Evolutionary conservation across 2,113 vertebrate species (phyloP), one percentile per base, ranked within the genome.

Genomic region (Sinocyclocheilus anophthalmus): DNA sequence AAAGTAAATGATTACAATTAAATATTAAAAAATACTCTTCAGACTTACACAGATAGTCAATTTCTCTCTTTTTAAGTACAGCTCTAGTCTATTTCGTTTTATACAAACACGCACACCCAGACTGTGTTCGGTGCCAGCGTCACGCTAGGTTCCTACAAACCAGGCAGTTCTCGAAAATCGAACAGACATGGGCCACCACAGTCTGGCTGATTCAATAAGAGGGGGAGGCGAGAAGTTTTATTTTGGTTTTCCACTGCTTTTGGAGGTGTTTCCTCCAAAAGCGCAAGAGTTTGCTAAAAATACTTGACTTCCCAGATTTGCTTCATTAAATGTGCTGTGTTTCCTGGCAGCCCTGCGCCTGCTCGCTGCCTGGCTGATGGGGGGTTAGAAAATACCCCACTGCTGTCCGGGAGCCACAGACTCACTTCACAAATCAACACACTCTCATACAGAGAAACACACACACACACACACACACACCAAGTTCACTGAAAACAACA

Each of bases 261-360:
- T 45, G 57, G 86, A 91, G 89, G 84, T 78, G 86, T 93, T 94
- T 90, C 92, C 90, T 91, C 83, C 89, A 80, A 84, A 80, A 84
- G 86, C 81, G 87, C 90, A 92, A 88, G 84, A 73, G 67, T 80
- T 85, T 90, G 90, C 94, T 93, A 93, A 92, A 95, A 94, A 94
- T 93, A 94, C 87, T 87, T 48, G 72, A 84, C 89, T 92, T 94
- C 88, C 90, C 89, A 90, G 91, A 92, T 93, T 83, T 91, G 90
- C 91, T 91, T 93, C 91, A 94, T 92, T 91, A 93, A 92, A 92
- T 92, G 88, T 83, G 86, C 83, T 89, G 87, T 84, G 90, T 93
- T 94, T 94, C 89, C 92, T 93, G 93, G 92, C 92, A 94, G 88
- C 72, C 53, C 82, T 67, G 85, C 65, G 84, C 75, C 55, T 24